A percentile compares a stretch with the other conserved stretches of the same genome.
These are phyloP conservation scores for Mnemiopsis leidyi DNA, from an alignment of 37 sponge, comb jelly and placozoan species.

Conservation along the genomic window DNA sequence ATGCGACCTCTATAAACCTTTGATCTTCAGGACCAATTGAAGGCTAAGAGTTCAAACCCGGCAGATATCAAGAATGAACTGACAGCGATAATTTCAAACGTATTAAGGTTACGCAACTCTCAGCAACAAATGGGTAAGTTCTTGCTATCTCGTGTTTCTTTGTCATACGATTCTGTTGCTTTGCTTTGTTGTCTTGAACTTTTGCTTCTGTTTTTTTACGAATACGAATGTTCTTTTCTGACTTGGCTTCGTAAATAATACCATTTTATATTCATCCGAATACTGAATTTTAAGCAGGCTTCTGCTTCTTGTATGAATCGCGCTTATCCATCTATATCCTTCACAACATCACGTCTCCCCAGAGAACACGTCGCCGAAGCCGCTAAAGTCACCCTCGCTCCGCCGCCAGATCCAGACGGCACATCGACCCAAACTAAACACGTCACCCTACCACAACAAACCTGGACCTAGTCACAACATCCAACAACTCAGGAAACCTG, in stretches of 20 bases:
- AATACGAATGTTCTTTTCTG: too few relatives aligned
- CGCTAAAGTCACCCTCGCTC: neutral
- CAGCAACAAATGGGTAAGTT: neutral
- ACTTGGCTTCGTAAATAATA: too few relatives aligned
- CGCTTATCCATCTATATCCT: too few relatives aligned
- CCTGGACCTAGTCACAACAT: neutral
- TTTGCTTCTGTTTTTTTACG: too few relatives aligned
- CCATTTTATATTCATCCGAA: neutral
- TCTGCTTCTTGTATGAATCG: neutral
- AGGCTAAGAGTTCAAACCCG: neutral
- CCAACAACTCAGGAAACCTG: conserved; percentile 29
- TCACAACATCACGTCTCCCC: too few relatives aligned
- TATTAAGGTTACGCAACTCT: neutral
- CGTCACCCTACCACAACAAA: neutral
- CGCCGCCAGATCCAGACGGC: conserved; percentile 37
- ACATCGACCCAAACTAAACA: conserved; percentile 19
- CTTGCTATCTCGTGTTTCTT: neutral
- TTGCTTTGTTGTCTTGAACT: too few relatives aligned
- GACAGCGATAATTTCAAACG: conserved; percentile 3
- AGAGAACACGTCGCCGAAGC: neutral
- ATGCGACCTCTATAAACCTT: neutral
- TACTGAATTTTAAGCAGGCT: neutral
- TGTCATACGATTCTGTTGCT: too few relatives aligned
- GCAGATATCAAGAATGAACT: neutral
- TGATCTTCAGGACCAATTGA: conserved; percentile 8